Conservation (phyloP, 2,113 vertebrate genomes). For the Myiopsitta monachus region DNA sequence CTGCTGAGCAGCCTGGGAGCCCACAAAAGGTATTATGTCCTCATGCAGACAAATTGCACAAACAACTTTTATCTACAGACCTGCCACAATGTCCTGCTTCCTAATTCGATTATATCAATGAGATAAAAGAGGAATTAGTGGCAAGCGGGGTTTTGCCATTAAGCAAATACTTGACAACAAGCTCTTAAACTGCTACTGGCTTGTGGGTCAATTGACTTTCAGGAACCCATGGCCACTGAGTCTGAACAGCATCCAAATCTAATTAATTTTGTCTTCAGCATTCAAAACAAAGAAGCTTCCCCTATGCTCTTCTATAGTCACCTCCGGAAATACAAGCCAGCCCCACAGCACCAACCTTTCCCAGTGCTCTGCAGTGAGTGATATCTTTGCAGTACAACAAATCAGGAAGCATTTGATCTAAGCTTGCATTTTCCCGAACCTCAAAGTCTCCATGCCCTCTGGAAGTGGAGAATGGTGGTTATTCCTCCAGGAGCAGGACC, state of each 20-base stretch:
- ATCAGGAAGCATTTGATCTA: neutral
- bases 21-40: neutral
- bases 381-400: neutral
- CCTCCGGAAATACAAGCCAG: neutral
- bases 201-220: neutral
- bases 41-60: neutral
- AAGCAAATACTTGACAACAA: neutral
- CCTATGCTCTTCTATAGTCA: neutral
- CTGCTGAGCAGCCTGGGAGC: fast-evolving
- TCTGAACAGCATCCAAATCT: neutral
- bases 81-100: neutral
- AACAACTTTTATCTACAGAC: neutral
- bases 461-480: neutral
- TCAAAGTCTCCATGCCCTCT: neutral
- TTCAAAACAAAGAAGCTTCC: neutral
- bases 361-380: fast-evolving
- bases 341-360: neutral
- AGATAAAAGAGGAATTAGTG: neutral
- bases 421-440: neutral
- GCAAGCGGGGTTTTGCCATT: neutral
- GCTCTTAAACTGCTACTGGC: neutral
- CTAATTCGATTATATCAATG: neutral
- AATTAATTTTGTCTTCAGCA: neutral
- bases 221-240: neutral
- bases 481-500: neutral